These are phyloP conservation scores for Hyperoplus immaculatus DNA, from an alignment of 2,797 vertebrate species.

Conservation along the genomic window DNA sequence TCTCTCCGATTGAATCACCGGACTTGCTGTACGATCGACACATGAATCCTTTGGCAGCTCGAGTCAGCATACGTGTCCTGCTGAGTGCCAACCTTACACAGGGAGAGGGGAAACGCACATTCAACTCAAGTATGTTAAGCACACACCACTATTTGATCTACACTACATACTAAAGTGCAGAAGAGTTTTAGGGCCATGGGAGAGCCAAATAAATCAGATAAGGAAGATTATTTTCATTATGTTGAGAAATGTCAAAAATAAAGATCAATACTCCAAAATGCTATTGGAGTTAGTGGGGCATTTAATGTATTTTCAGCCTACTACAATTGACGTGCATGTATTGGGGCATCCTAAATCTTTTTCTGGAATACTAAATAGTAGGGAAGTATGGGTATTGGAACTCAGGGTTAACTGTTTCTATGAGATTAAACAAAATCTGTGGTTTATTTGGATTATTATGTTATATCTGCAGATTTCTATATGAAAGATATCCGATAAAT, in stretches of 20 bases:
- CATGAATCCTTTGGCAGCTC: slow-evolving; percentile 94
- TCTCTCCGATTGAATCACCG: slow-evolving; percentile 82
- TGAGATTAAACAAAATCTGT: neutral
- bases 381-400: too few species aligned
- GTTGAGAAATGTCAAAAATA: too few species aligned
- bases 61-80: slow-evolving; percentile 90
- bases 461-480: neutral
- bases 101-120: slow-evolving; percentile 4
- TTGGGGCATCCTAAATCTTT: too few species aligned
- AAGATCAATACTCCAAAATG: too few species aligned
- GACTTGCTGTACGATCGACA: slow-evolving; percentile 87
- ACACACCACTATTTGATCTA: neutral
- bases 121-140: slow-evolving; percentile 7
- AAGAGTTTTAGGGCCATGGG: too few species aligned
- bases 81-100: slow-evolving; percentile 89
- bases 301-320: too few species aligned
- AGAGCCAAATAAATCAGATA: too few species aligned
- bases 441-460: neutral
- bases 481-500: neutral
- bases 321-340: too few species aligned
- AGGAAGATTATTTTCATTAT: too few species aligned
- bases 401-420: neutral
- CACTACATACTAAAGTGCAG: neutral
- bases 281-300: too few species aligned
- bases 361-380: too few species aligned